Evolutionary conservation across 2,113 vertebrate species (phyloP).

Genomic region (Xenopus tropicalis): UCB_Xtro_10.0 CM004443.2:34727501-34728000

Average conservation of each 20-base stretch:
- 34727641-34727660: too few species aligned
- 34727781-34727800: not conserved
- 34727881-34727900: constrained; percentile 17
- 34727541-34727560: too few species aligned
- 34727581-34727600: too few species aligned
- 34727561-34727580: too few species aligned
- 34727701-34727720: constrained; percentile 41
- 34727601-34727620: too few species aligned
- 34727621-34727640: too few species aligned
- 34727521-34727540: too few species aligned
- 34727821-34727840: constrained; percentile 38
- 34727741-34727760: not conserved
- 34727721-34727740: constrained; percentile 2
- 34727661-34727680: too few species aligned
- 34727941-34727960: too few species aligned
- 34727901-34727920: constrained; percentile 30
- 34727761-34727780: constrained; percentile 8
- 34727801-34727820: not conserved
- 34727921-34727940: constrained; percentile 7
- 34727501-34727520: too few species aligned
- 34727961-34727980: too few species aligned
- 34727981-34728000: too few species aligned
- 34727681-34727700: not conserved
- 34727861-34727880: constrained; percentile 43
- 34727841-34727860: constrained; percentile 56